Base-by-base conservation (phyloP, 2,113 vertebrate species). In the Hyla sarda region DNA sequence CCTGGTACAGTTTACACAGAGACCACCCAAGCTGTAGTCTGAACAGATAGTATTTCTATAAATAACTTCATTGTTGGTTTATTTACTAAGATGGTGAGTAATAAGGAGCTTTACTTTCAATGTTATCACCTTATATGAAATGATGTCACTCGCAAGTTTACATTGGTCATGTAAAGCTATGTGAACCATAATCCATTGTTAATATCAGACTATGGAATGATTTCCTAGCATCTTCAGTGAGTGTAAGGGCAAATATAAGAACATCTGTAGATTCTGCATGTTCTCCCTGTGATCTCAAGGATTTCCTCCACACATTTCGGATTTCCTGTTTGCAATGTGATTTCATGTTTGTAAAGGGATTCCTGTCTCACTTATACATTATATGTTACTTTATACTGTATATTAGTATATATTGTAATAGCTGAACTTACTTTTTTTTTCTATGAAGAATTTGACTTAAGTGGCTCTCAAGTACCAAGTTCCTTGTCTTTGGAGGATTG, bases 11-110 rank as follows among this genome's bases (percentile, higher is more conserved):
- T 67, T 16, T 32, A 52, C 16, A 34, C 48, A 58, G 23, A 80
- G 84, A 86, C 84, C 84, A 86, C 84, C 84, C 84, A 86, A 21
- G 62, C 14, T 73, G 84, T 12, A 37, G 77, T 58, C 76, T 28
- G 23, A 56, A 56, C 48, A 56, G 77, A 79, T 25, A 79, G 77
- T 41, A 56, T 34, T 54, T 17, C 75, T 58, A 58, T 58, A 79
- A 60, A 60, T 79, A 60, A 79, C 52, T 25, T 19, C 13, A 23
- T 12, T 16, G 3, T 23, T 58, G 30, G 76, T 37, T 79, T 58
- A 79, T 79, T 58, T 34, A 58, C 76, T 56, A 79, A 79, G 76
- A 79, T 34, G 0, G 48, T 1, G 76, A 13, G 50, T 10, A 21
- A 32, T 17, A 54, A 54, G 10, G 10, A 21, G 19, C 1, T 10